Percentiles rank a stretch among this genome's conserved stretches.
phyloP scores from a whole-genome alignment of 2,113 vertebrate species.

The Saguinus midas region DNA sequence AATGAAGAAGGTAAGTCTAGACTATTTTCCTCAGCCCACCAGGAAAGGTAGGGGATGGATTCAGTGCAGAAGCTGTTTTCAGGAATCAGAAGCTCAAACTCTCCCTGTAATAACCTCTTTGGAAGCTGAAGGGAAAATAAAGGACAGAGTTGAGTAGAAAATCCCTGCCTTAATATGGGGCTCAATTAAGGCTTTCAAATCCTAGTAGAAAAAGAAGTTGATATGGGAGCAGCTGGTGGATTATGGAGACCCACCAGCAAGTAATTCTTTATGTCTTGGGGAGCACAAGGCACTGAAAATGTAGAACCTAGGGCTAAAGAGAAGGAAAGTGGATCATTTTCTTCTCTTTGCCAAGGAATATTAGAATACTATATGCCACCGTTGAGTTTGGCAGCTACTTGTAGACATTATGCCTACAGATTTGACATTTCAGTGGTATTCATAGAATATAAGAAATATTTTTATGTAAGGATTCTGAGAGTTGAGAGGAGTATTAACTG shows the following conservation, averaged over 20 bases:
- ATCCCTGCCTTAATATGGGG: background rate
- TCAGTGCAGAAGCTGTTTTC: background rate
- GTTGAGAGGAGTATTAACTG: background rate
- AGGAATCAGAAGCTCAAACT: background rate
- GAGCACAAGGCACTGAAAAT: background rate
- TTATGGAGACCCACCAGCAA: background rate
- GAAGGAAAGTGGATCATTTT: background rate
- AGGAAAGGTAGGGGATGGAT: background rate
- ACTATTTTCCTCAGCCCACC: background rate
- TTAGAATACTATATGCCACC: background rate
- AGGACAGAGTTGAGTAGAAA: background rate
- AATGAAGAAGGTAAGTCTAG: background rate
- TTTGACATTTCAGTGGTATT: background rate
- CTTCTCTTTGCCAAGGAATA: background rate
- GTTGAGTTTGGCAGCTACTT: background rate
- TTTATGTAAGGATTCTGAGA: background rate
- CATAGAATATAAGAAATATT: background rate
- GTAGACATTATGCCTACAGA: background rate
- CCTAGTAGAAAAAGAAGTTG: background rate
- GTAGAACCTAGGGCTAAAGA: background rate
- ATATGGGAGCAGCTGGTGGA: background rate
- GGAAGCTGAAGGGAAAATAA: background rate
- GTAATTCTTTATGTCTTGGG: background rate
- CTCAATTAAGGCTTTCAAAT: background rate
- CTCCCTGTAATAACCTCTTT: background rate